A percentile compares a stretch with the other conserved stretches of the same genome.
Evolutionary conservation across 2,113 vertebrate genomes (phyloP).

Genomic region (Montifringilla adamsi): DNA sequence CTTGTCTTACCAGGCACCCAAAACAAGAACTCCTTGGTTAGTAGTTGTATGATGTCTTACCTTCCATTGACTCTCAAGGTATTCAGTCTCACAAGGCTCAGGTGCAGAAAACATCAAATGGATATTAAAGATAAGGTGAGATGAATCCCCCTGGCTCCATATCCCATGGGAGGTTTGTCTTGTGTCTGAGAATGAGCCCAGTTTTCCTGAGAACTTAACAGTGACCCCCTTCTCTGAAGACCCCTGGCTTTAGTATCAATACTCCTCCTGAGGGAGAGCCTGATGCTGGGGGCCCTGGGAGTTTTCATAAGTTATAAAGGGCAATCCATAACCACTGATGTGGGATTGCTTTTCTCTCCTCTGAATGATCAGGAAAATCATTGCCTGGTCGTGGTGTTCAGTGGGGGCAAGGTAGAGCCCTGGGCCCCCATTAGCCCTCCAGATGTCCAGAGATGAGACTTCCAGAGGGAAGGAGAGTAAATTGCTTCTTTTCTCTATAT

Average conservation of each 20-base stretch:
- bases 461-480: not conserved
- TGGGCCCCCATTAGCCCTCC: not conserved
- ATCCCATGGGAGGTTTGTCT: not conserved
- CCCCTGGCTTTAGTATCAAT: not conserved
- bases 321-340: not conserved
- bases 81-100: not conserved
- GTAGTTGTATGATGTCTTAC: not conserved
- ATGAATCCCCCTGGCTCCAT: fast-evolving
- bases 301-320: not conserved
- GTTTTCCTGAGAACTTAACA: not conserved
- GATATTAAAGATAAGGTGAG: not conserved
- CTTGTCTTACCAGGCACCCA: not conserved
- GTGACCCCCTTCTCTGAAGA: not conserved
- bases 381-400: fast-evolving
- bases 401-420: not conserved
- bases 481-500: not conserved
- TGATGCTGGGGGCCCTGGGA: not conserved
- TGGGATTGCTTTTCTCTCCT: not conserved
- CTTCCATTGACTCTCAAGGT: not conserved
- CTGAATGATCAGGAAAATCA: not conserved
- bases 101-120: not conserved
- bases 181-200: not conserved
- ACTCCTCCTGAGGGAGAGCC: not conserved
- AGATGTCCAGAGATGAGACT: not conserved
- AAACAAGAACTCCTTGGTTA: not conserved